Evolutionary conservation across 2,888 invertebrate genomes (phyloP), one percentile per base, ranked within the genome.

Genomic region (Epinotia nisella): DNA sequence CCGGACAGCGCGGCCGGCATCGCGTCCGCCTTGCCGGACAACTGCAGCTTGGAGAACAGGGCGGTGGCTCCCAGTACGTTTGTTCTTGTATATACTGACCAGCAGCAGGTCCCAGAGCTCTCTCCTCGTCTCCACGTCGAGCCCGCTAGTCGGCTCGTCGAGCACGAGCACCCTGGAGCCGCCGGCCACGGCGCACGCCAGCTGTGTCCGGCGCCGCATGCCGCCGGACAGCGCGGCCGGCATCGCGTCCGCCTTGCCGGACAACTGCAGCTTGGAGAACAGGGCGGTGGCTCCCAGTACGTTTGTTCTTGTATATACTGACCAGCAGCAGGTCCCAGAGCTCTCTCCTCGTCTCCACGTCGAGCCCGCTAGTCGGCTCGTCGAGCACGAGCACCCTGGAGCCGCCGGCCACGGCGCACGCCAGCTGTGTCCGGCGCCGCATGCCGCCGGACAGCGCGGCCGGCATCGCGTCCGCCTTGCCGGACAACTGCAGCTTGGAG

Each of bases 101-200:
- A 82, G 75, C 45, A 83, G 70, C 70, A 84, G 62, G 76, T 97
- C 96, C 97, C 97, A 98, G 70, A 97, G 94, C 78, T 96, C 95
- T 74, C 97, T 92, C 68, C 97, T 93, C 4, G 97, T 96, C 85
- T 97, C 96, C 5, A 97, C 96, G 86, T 98, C 98, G 86, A 98
- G 94, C n/a, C 97, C 97, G 0, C 97, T 96, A 0, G 97, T 97
- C 11, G 97, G 97, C 82, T 96, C 96, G 82, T 96, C 96, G 78
- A 96, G 88, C 75, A 96, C 94, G 55, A 96, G 77, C 4, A 79
- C 75, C 3, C 62, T 94, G 19, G 97, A 96, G 77, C 95, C 95
- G 3, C 97, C 97, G 74, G 97, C 95, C 53, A 98, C 19, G 19
- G 56, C 24, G 11, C 21, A 17, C 11, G 21, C 35, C n/a, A 9